Evolutionary conservation across 2,888 invertebrate species (phyloP).

Genomic region (Aleiodes testaceus): DNA sequence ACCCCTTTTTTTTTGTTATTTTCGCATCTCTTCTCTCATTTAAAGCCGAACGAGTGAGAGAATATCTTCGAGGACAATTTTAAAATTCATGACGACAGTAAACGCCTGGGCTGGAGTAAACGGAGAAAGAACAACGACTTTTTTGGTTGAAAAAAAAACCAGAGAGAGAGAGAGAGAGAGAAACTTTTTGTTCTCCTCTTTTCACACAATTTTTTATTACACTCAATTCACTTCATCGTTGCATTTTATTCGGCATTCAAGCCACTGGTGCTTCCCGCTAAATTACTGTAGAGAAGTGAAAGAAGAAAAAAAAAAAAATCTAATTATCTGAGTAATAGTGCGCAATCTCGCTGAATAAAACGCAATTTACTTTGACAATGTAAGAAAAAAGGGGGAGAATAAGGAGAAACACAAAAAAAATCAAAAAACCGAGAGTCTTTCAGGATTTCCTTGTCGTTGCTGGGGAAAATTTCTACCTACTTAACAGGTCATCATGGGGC

Average conservation of each 20-base stretch:
- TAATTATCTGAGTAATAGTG: constrained; percentile 18
- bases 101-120: constrained; percentile 13
- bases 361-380: constrained; percentile 14
- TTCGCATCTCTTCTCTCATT: constrained; percentile 16
- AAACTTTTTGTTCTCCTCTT: constrained; percentile 16
- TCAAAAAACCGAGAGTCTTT: constrained; percentile 12
- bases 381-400: background rate
- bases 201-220: constrained; percentile 8
- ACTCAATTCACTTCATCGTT: background rate
- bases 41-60: constrained; percentile 23
- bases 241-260: background rate
- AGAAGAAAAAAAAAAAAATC: background rate
- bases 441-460: constrained; percentile 14
- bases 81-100: constrained; percentile 32
- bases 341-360: constrained; percentile 19
- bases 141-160: constrained; percentile 11
- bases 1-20: constrained; percentile 1
- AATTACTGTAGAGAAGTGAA: background rate
- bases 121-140: background rate
- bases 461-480: constrained; percentile 36
- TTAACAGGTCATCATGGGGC: constrained; percentile 36
- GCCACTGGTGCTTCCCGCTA: background rate
- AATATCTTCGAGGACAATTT: constrained; percentile 25
- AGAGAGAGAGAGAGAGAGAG: background rate
- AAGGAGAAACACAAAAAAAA: constrained; percentile 5